Evolutionary conservation across 2,797 vertebrate genomes (phyloP).

Genomic region (Apogon hyalosoma): DNA sequence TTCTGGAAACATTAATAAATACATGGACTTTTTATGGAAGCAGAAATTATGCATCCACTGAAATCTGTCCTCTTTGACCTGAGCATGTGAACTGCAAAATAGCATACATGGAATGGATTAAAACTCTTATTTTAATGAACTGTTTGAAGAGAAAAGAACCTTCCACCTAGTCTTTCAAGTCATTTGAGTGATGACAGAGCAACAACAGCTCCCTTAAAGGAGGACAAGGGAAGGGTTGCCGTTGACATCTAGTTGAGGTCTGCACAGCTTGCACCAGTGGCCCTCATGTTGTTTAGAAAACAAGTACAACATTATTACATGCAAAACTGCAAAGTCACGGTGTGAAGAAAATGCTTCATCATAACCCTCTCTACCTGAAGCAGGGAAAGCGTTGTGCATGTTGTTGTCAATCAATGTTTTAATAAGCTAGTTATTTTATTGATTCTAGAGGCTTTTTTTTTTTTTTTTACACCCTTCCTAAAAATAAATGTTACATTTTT

Average conservation of each 20-base stretch:
- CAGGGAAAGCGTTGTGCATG: constrained; percentile 82
- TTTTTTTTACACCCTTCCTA: constrained; percentile 61
- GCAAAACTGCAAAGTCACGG: constrained; percentile 46
- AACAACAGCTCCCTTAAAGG: constrained; percentile 38
- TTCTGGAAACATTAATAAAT: constrained; percentile 38
- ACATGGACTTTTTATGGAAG: constrained; percentile 33
- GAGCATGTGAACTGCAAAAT: constrained; percentile 64
- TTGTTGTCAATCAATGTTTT: constrained; percentile 78
- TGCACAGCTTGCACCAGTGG: constrained; percentile 41
- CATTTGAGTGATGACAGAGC: constrained; percentile 1
- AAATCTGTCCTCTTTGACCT: constrained; percentile 38
- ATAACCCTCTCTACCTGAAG: constrained; percentile 52
- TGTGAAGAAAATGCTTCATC: constrained; percentile 49
- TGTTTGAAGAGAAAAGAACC: constrained; percentile 27
- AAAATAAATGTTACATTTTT: constrained; percentile 44
- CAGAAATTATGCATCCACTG: constrained; percentile 25
- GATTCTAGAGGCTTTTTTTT: constrained; percentile 62
- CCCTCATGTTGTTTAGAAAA: constrained; percentile 29
- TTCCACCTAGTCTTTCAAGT: constrained; percentile 20
- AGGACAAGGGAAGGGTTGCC: constrained; percentile 26
- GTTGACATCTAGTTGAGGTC: constrained; percentile 7
- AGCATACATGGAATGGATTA: constrained; percentile 49
- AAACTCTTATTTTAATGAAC: constrained; percentile 54
- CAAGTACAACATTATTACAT: constrained; percentile 44
- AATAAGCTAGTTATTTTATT: constrained; percentile 82